phyloP scores from a whole-genome alignment of 2,888 invertebrate species.

The Nowickia ferox region DNA sequence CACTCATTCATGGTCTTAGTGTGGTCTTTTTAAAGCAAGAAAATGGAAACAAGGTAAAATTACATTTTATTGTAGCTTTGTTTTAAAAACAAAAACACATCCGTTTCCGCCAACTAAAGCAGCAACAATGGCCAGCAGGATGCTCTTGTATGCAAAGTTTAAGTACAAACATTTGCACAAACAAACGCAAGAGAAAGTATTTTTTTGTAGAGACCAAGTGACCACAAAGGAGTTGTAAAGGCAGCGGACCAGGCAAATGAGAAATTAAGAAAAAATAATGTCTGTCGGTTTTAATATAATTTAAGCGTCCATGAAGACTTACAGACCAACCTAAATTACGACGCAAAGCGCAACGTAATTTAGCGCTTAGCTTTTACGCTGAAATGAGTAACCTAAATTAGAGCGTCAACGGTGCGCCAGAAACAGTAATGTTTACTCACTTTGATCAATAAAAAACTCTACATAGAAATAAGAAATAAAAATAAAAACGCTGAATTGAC shows the following conservation, averaged over 20 bases:
- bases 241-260: background rate
- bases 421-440: too few relatives aligned
- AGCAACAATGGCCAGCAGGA: slow-evolving; percentile 53
- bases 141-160: slow-evolving; percentile 20
- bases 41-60: slow-evolving; percentile 7
- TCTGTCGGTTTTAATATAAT: background rate
- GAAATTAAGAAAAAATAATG: background rate
- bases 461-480: too few relatives aligned
- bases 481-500: too few relatives aligned
- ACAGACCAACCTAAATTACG: too few relatives aligned
- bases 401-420: too few relatives aligned
- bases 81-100: slow-evolving; percentile 55
- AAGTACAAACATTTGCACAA: slow-evolving; percentile 19
- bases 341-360: too few relatives aligned
- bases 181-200: slow-evolving; percentile 3
- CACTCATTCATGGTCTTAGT: slow-evolving; percentile 3
- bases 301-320: background rate
- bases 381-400: too few relatives aligned
- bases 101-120: slow-evolving; percentile 65
- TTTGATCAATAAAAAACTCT: too few relatives aligned
- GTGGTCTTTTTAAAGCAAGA: slow-evolving; percentile 5
- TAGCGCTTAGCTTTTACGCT: too few relatives aligned
- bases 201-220: background rate
- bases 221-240: slow-evolving; percentile 1
- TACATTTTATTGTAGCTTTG: slow-evolving; percentile 52